phyloP scores from a whole-genome alignment of 2,797 vertebrate genomes.

The Decapterus maruadsi region DNA sequence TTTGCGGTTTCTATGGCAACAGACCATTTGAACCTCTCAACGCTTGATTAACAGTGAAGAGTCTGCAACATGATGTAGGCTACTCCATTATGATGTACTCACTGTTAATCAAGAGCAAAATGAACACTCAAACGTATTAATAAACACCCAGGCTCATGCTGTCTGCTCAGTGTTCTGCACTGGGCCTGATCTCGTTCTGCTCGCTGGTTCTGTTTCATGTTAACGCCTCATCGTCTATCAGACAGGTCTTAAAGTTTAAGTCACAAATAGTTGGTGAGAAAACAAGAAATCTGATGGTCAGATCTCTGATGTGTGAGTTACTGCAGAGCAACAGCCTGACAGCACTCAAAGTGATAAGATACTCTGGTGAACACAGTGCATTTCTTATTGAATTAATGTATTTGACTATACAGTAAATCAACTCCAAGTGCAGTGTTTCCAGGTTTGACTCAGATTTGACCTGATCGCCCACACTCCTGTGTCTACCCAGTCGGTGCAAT shows the following conservation, averaged over 20 bases:
- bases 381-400: background rate
- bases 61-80: slow-evolving; percentile 28
- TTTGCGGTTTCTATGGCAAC: slow-evolving; percentile 68
- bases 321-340: background rate
- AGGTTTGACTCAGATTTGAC: no score
- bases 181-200: background rate
- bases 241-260: background rate
- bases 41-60: slow-evolving; percentile 56
- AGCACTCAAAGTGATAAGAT: background rate
- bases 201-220: background rate
- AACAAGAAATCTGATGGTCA: background rate
- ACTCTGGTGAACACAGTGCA: background rate
- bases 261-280: background rate
- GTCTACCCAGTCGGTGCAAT: no score
- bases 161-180: background rate
- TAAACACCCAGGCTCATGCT: slow-evolving; percentile 13
- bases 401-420: background rate
- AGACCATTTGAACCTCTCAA: slow-evolving; percentile 57
- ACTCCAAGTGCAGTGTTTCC: background rate
- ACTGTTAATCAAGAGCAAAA: slow-evolving; percentile 48
- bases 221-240: background rate
- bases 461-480: background rate
- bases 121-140: slow-evolving; percentile 22
- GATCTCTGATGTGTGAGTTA: background rate
- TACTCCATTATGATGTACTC: slow-evolving; percentile 34